A percentile compares a stretch with the other conserved stretches of the same genome.
Conservation (phyloP, 1,140 invertebrate genomes). For the Homarus americanus region DNA sequence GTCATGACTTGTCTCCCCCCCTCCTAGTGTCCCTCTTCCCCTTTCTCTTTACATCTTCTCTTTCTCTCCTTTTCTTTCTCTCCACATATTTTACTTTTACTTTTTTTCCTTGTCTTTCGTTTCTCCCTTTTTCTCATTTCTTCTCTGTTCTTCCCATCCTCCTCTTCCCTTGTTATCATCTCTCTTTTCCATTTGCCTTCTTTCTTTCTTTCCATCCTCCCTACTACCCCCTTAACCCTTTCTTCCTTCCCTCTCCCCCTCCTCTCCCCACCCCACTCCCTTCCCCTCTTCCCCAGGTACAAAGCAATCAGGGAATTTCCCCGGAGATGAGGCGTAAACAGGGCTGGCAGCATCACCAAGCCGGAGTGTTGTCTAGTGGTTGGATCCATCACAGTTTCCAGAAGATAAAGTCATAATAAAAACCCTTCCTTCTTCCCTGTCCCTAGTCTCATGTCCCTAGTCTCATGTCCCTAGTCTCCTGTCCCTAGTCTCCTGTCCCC, state of each 20-base stretch:
- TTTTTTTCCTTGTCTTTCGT: background rate
- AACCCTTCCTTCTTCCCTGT: background rate
- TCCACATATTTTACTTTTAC: background rate
- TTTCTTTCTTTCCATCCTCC: background rate
- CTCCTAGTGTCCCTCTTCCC: too few species aligned
- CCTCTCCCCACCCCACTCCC: background rate
- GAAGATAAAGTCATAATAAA: background rate
- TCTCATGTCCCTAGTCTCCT: too few species aligned
- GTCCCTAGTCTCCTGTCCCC: too few species aligned
- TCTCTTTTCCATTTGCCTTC: too few species aligned
- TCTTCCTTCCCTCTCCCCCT: background rate
- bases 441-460: too few species aligned
- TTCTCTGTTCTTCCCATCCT: background rate
- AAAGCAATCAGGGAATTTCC: slow-evolving; percentile 2
- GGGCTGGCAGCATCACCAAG: background rate
- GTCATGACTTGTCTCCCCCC: too few species aligned
- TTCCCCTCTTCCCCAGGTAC: background rate
- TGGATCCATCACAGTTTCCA: background rate
- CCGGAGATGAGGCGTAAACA: background rate
- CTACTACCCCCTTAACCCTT: background rate
- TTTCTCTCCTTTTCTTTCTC: too few species aligned
- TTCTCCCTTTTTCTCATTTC: background rate
- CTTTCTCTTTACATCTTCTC: too few species aligned
- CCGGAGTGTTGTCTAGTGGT: background rate
- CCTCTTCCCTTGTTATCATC: background rate